Evolutionary conservation across 2,888 invertebrate genomes (phyloP), one percentile per base, ranked within the genome.

Genomic region (Petrophora chlorosata): DNA sequence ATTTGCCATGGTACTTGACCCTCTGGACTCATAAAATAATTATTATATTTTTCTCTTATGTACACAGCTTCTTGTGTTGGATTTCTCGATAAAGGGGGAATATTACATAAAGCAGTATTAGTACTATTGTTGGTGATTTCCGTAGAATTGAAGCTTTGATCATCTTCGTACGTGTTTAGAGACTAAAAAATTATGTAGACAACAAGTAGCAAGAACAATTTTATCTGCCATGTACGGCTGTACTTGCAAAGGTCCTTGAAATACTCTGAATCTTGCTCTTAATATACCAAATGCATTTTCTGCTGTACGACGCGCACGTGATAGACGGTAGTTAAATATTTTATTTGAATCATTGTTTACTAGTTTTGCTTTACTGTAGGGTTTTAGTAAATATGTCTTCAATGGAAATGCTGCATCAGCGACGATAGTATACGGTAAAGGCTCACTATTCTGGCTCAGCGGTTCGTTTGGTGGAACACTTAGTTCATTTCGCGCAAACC

Each of bases 391-490:
- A 53, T 58, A 46, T 1, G 39, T 19, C 38, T 54, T 51, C 19
- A 58, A 44, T n/a, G 56, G 49, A 39, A 61, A 58, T 40, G 58
- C 56, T n/a, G 45, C 48, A 33, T 48, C 42, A 19, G 47, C 47
- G 1, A 50, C 50, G 26, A 46, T 51, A 46, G 42, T 46, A 42
- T 55, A 51, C 2, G 58, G 54, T 36, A 56, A 50, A 54, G 50
- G 51, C 19, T 56, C 46, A 17, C 38, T 46, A 50, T 51, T 59
- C 45, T 44, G 50, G 38, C 17, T 28, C 39, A 57, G 25, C 14
- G 52, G 49, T 59, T 52, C 44, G 51, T 64, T 56, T 33, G 48
- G 59, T 52, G 61, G 61, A 12, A 64, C 48, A 47, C 53, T 59
- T 30, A 61, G 47, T 25, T 46, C 10, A 34, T 14, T 34, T 13